Conservation (phyloP, 2,888 invertebrate genomes). For the Halocaridina rubra region DNA sequence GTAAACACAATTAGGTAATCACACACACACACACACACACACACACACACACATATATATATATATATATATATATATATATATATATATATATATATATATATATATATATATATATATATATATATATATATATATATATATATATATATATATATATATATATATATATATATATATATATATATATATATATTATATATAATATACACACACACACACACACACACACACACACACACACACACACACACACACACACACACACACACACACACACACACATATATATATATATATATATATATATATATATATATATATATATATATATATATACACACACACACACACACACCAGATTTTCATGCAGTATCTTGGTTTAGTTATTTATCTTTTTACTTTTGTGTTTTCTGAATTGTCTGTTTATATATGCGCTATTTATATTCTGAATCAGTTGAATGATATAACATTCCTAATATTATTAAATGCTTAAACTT, state of each 20-base stretch:
- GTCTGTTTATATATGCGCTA: too few relatives aligned
- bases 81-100: conserved; percentile 1
- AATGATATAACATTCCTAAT: too few relatives aligned
- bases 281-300: conserved; percentile 32
- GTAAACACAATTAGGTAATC: too few relatives aligned
- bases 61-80: background rate
- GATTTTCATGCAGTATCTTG: too few relatives aligned
- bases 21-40: background rate
- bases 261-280: conserved; percentile 6
- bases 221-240: background rate
- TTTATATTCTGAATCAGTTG: too few relatives aligned
- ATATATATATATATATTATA: conserved; percentile 19
- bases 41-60: background rate
- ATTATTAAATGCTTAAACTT: too few relatives aligned
- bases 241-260: background rate
- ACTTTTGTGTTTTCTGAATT: too few relatives aligned
- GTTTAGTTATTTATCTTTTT: too few relatives aligned
- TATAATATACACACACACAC: background rate
- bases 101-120: conserved; percentile 2
- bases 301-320: conserved; percentile 16
- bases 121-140: background rate
- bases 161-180: background rate
- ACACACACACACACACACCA: too few relatives aligned
- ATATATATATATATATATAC: conserved; percentile 35
- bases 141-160: background rate